Conservation (phyloP, 2,797 vertebrate species). For the Periparus ater region DNA sequence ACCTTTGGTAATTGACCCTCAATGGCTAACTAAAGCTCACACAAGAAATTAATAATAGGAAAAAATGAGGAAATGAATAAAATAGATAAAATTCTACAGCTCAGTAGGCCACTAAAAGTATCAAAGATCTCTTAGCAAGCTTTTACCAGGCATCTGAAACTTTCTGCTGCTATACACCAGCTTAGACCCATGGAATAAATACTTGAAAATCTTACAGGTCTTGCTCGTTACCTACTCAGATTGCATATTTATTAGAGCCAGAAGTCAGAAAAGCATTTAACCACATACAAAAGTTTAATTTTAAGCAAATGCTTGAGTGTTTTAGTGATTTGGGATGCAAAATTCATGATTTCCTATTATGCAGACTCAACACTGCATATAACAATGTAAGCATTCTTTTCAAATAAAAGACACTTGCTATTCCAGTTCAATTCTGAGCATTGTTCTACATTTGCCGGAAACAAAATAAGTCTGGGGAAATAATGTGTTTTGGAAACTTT, state of each 20-base stretch:
- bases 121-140: not conserved
- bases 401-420: constrained; percentile 35
- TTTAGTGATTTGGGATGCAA: not conserved
- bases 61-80: not conserved
- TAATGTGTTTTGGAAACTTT: constrained; percentile 58
- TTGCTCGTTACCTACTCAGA: not conserved
- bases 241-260: not conserved
- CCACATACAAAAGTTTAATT: not conserved
- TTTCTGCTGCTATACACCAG: not conserved
- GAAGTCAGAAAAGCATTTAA: not conserved
- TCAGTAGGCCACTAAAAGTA: not conserved
- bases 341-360: constrained; percentile 20
- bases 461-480: constrained; percentile 22
- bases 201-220: not conserved
- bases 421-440: not conserved
- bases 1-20: not conserved
- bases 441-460: constrained; percentile 12
- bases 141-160: not conserved
- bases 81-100: not conserved
- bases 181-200: not conserved
- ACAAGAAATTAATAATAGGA: not conserved
- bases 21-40: not conserved
- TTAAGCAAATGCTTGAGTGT: not conserved
- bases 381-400: constrained; percentile 48
- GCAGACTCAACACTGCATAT: not conserved